Base-by-base conservation (phyloP, 2,888 invertebrate genomes). In the Reticulitermes lucifugus region DNA sequence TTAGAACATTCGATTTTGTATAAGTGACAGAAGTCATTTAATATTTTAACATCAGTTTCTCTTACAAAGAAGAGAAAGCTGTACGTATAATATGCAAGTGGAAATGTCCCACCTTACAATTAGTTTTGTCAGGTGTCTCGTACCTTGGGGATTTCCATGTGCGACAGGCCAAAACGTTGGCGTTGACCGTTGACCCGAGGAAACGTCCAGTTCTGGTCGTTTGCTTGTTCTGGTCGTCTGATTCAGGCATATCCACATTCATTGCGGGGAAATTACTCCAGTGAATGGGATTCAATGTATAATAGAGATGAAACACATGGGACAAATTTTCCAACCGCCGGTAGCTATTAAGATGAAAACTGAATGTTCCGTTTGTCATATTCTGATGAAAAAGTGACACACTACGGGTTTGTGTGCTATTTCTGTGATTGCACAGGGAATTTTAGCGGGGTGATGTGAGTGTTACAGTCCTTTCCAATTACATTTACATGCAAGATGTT, bases 161-260 rank as follows among this genome's bases (percentile, higher is more conserved):
- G 73, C 35, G 29, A 29, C 73, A 29, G 77, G 43, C 77, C 77
- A 21, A 21, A 51, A 77, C 5, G 46, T 77, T n/a, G 77, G 43
- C 3, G 51, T 51, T 77, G 77, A 77, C 77, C 77, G 51, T 77
- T 77, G 77, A 77, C 77, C 77, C 77, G 77, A 77, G 77, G 46
- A 41, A 77, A 43, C 22, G 77, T 77, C 77, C 46, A n/a, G 77
- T 41, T 18, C 21, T 41, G 21, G n/a, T 77, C 43, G 43, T 46
- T 46, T 77, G 22, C 46, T n/a, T 46, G 77, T 65, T 65, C 65
- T 10, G 9, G 12, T n/a, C 25, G 25, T 65, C 65, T 65, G 65
- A 77, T 77, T 22, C 46, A 77, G 77, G 46, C 46, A 77, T 75
- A 35, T 43, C 41, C 77, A 46, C 6, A 22, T 5, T 46, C 14